Percentiles rank a stretch among this genome's conserved stretches.
These are phyloP conservation scores for Ophioninae sp. DNA, from an alignment of 2,888 invertebrate genomes.

Conservation along the genomic window DNA sequence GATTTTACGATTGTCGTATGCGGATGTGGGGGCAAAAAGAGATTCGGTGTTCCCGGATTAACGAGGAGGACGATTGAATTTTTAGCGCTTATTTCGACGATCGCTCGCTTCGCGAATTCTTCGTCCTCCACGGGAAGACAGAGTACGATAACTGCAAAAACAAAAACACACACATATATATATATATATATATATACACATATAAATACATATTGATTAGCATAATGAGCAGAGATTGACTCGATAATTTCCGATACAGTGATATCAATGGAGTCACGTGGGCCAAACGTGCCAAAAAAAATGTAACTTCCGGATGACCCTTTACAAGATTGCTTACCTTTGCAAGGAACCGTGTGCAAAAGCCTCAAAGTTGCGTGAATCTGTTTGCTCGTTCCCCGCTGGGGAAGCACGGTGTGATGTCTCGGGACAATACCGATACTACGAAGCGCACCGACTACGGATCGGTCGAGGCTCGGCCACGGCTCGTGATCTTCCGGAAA, in stretches of 20 bases:
- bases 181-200: too few species aligned
- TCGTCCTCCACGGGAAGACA: conserved; percentile 82
- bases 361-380: conserved; percentile 80
- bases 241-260: not conserved
- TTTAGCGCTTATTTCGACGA: conserved; percentile 80
- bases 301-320: not conserved
- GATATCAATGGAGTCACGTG: too few species aligned
- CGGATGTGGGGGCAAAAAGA: conserved; percentile 70
- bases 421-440: conserved; percentile 82
- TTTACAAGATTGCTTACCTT: conserved; percentile 73
- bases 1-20: conserved; percentile 43
- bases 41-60: conserved; percentile 78
- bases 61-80: conserved; percentile 81
- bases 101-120: conserved; percentile 76
- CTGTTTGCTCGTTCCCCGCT: conserved; percentile 78
- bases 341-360: conserved; percentile 81
- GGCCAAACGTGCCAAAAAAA: too few species aligned
- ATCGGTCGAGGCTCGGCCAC: conserved; percentile 83
- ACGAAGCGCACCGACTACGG: conserved; percentile 82
- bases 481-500: conserved; percentile 81
- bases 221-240: not conserved
- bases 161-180: too few species aligned
- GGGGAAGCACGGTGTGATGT: conserved; percentile 81
- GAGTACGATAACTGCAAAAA: conserved; percentile 81
- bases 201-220: too few species aligned